Percentiles rank a stretch among this genome's conserved stretches.
phyloP scores from a whole-genome alignment of 2,113 vertebrate species.

The Chaetorhynchus papuensis region DNA sequence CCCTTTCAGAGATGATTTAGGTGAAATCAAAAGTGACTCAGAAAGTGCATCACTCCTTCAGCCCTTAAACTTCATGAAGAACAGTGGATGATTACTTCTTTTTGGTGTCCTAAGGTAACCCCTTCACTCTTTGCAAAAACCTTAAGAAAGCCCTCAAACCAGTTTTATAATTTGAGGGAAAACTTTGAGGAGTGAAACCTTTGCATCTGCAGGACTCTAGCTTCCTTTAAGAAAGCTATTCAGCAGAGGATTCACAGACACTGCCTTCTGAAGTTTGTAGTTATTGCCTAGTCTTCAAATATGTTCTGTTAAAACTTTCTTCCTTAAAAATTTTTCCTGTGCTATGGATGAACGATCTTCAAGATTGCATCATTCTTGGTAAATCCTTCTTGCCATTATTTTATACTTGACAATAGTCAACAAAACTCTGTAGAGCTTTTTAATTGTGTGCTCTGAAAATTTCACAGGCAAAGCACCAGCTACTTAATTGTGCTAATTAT shows the following conservation, averaged over 20 bases:
- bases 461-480: slow-evolving; percentile 48
- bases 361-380: slow-evolving; percentile 42
- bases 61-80: neutral
- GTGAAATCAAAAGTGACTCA: neutral
- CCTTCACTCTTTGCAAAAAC: neutral
- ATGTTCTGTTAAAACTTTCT: neutral
- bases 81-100: neutral
- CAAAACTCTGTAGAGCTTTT: slow-evolving; percentile 60
- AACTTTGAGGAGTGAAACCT: neutral
- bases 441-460: slow-evolving; percentile 57
- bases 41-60: neutral
- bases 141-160: neutral
- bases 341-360: neutral
- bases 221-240: neutral
- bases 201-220: neutral
- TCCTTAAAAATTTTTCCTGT: neutral
- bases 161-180: neutral
- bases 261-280: neutral
- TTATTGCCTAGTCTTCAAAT: neutral
- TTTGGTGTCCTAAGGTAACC: neutral
- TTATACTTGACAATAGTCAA: slow-evolving; percentile 39
- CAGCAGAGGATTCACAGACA: neutral
- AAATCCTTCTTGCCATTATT: slow-evolving; percentile 46
- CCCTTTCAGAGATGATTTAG: neutral
- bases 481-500: slow-evolving; percentile 78